phyloP scores from a whole-genome alignment of 2,113 vertebrate genomes.

The Aramus guarauna region DNA sequence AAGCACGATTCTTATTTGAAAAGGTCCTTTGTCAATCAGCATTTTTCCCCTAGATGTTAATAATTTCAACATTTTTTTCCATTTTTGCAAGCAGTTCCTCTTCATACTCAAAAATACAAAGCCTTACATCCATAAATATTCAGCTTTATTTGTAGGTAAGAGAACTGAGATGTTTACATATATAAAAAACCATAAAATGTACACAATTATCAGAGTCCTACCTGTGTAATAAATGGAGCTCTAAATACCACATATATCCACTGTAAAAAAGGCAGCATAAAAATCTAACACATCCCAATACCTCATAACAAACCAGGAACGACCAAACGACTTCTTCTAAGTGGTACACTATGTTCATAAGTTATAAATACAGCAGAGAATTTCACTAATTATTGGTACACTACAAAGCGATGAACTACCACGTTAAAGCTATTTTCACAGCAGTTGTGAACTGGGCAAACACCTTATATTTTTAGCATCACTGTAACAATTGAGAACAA shows the following conservation, averaged over 20 bases:
- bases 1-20: conserved; percentile 38
- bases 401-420: not conserved
- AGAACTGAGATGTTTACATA: not conserved
- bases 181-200: not conserved
- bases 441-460: not conserved
- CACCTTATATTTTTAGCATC: not conserved
- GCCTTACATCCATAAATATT: conserved; percentile 42
- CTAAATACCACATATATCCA: not conserved
- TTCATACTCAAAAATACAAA: conserved; percentile 57
- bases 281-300: not conserved
- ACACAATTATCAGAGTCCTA: not conserved
- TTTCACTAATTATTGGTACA: not conserved
- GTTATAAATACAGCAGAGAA: not conserved
- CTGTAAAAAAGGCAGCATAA: not conserved
- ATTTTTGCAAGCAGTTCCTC: conserved; percentile 42
- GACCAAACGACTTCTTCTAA: not conserved
- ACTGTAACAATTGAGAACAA: not conserved
- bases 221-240: not conserved
- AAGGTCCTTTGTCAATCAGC: not conserved
- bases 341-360: not conserved
- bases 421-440: not conserved
- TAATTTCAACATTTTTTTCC: conserved; percentile 34
- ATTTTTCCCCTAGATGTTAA: conserved; percentile 48
- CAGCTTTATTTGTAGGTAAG: conserved; percentile 14
- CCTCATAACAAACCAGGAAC: not conserved